phyloP scores from a whole-genome alignment of 2,797 vertebrate species.

The Sebastolobus alascanus region DNA sequence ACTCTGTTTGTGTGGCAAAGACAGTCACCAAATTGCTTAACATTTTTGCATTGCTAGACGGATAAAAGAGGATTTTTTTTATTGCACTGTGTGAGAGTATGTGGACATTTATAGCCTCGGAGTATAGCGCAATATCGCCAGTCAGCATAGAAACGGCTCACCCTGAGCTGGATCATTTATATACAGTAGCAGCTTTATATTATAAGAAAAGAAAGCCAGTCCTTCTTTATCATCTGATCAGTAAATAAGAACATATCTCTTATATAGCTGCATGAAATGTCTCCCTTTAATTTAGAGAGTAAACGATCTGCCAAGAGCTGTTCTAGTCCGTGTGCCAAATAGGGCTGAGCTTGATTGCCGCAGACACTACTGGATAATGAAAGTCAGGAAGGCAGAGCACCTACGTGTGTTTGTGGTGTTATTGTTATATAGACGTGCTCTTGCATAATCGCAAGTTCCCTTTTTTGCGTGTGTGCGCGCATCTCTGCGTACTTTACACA shows the following conservation, averaged over 20 bases:
- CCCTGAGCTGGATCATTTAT: slow-evolving; percentile 7
- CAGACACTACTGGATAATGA: slow-evolving; percentile 38
- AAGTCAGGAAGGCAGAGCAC: slow-evolving; percentile 40
- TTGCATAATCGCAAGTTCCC: slow-evolving; percentile 52
- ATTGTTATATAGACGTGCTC: slow-evolving; percentile 27
- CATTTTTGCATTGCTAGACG: slow-evolving; percentile 2
- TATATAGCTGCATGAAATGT: slow-evolving; percentile 53
- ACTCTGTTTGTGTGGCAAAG: background rate
- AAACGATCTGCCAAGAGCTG: slow-evolving; percentile 41
- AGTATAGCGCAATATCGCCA: slow-evolving; percentile 8
- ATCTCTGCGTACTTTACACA: background rate
- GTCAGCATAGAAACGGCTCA: slow-evolving; percentile 8
- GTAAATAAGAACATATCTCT: slow-evolving; percentile 43
- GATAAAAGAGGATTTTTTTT: slow-evolving; percentile 10
- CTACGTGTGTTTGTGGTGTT: slow-evolving; percentile 8
- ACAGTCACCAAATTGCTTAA: slow-evolving; percentile 7
- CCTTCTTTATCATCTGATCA: slow-evolving; percentile 21
- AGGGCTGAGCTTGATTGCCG: slow-evolving; percentile 42
- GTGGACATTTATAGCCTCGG: background rate
- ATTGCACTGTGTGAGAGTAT: slow-evolving; percentile 18
- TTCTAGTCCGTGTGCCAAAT: slow-evolving; percentile 17
- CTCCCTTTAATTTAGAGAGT: slow-evolving; percentile 58
- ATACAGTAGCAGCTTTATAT: slow-evolving; percentile 20
- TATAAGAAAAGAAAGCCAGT: background rate
- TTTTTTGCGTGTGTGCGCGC: background rate